Evolutionary conservation across 2,888 invertebrate genomes (phyloP).

Genomic region (Drosophila hawaiiensis): DNA sequence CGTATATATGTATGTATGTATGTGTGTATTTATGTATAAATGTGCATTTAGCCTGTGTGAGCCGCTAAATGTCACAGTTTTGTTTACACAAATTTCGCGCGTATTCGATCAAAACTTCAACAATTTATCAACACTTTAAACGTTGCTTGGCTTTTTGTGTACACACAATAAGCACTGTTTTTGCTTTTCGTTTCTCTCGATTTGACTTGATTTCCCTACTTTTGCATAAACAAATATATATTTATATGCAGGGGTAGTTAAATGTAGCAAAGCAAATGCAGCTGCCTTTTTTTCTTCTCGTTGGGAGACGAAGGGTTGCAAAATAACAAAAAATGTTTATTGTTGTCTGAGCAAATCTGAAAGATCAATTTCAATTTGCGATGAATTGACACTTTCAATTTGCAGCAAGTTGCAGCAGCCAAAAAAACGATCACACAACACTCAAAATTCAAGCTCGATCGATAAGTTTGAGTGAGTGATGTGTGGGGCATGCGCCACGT

Average conservation of each 20-base stretch:
- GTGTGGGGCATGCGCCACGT: conserved; percentile 43
- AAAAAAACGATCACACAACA: neutral
- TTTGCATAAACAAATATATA: neutral
- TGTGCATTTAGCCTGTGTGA: conserved; percentile 4
- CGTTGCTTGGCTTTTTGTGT: neutral
- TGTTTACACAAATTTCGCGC: conserved; percentile 26
- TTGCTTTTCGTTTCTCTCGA: neutral
- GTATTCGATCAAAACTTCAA: neutral
- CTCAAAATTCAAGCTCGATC: neutral
- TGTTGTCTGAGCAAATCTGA: neutral
- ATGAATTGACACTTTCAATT: neutral
- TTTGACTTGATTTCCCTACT: neutral
- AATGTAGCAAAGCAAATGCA: conserved; percentile 27
- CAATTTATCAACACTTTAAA: neutral
- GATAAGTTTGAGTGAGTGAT: neutral
- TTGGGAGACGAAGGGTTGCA: conserved; percentile 2
- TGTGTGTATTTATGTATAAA: neutral
- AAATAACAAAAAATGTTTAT: neutral
- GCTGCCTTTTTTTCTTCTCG: conserved; percentile 24
- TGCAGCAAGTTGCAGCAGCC: neutral
- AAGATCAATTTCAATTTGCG: neutral
- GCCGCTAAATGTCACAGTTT: neutral
- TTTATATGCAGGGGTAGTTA: conserved; percentile 16
- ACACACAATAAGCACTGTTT: neutral
- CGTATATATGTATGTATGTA: conserved; percentile 2